Evolutionary conservation across 2,888 invertebrate genomes (phyloP), one percentile per base, ranked within the genome.

Genomic region (Cinara cedri): DNA sequence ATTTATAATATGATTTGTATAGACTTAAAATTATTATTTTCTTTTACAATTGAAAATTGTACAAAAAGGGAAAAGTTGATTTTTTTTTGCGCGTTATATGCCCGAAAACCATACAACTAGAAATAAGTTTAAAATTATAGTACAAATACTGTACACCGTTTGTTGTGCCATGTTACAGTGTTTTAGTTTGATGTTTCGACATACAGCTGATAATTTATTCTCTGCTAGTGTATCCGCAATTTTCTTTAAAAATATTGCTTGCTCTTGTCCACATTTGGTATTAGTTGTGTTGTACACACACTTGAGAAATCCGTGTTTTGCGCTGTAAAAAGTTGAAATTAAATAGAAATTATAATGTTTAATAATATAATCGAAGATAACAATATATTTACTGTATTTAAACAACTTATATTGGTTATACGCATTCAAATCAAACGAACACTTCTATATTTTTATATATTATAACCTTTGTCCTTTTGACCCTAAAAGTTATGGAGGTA

Each of bases 111-210:
- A 51, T 49, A 51, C 21, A 51, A 78, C 49, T 70, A 70, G 49
- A 65, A 76, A 66, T 49, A 78, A 0, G 19, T 60, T 60, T 16
- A 78, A 42, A 3, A 65, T 49, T 60, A 62, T 60, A n/a, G 57
- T 42, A 1, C 34, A 51, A 10, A 70, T 3, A 26, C 13, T 34
- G 49, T 60, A 21, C 0, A 14, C 13, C 34, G 9, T 51, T 19
- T 60, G 82, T 88, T 90, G 46, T 86, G 82, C 80, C 13, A 49
- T 60, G 51, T 82, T 82, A 65, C 83, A 83, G 19, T 82, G 55
- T n/a, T 66, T 70, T 54, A 82, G 51, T 66, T 82, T 81, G 68
- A 83, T 81, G 44, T 74, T 81, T 26, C 72, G 81, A 74, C 84
- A 84, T 10, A 81, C 81, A 8, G 83, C 81, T 9, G 83, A 82